Evolutionary conservation across 2,797 vertebrate species (phyloP).

Genomic region (Xenops minutus): DNA sequence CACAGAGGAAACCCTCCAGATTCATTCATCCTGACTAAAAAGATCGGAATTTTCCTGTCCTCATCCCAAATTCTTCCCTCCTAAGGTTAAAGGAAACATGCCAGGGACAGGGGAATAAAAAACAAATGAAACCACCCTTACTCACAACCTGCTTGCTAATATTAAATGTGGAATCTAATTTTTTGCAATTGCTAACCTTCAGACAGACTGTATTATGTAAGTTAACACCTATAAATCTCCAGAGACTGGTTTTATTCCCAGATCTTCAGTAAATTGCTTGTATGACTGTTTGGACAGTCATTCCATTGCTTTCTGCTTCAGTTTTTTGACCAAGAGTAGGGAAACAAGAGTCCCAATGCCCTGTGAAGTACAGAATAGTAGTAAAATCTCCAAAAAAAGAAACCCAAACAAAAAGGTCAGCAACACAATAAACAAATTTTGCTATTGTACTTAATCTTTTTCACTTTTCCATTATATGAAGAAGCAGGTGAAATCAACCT

Average conservation of each 20-base stretch:
- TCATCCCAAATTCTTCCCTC: neutral
- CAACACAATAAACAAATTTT: neutral
- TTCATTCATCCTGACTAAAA: neutral
- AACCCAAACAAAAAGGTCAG: neutral
- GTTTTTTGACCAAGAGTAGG: neutral
- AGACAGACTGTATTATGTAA: neutral
- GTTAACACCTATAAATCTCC: neutral
- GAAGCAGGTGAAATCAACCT: neutral
- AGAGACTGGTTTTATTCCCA: neutral
- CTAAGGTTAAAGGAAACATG: neutral
- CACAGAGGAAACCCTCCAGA: neutral
- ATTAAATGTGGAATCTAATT: neutral
- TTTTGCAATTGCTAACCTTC: neutral
- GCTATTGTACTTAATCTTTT: neutral
- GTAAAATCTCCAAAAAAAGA: neutral
- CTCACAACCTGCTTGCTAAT: neutral
- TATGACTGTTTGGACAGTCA: neutral
- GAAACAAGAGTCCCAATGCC: neutral
- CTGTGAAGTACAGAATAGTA: neutral
- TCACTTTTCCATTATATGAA: neutral
- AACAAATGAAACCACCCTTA: neutral
- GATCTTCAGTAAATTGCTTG: neutral
- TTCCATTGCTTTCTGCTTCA: neutral
- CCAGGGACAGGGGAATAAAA: neutral
- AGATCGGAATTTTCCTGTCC: neutral